Base-by-base conservation (phyloP, 2,797 vertebrate genomes). In the Gymnocypris eckloni region DNA sequence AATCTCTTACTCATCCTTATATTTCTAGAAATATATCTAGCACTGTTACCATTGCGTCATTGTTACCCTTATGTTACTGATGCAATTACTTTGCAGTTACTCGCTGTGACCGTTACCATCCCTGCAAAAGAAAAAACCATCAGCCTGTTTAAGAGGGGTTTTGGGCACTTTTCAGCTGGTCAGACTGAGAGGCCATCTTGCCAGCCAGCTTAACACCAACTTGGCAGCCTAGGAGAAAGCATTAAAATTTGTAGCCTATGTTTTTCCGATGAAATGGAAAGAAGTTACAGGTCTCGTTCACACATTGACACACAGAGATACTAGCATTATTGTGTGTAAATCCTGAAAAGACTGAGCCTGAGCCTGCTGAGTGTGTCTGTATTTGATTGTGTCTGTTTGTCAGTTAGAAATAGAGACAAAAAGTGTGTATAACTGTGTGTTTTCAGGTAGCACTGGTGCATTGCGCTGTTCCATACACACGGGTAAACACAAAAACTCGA, bases 1-100 rank as follows among this genome's bases (percentile, higher is more conserved):
- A 16, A 52, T 83, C 73, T 85, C 70, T 87, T 81, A 84, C 71
- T 84, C 39, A 77, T 66, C 41, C 43, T 33, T 82, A 41, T 71
- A 39, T 45, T 15, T 28, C 16, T 0, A 22, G n/a, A 84, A 52
- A 66, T 66, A 37, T 52, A 52, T 9, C 45, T 18, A 45, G n/a
- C 28, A 52, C 4, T 50, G 6, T 83, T 48, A n/a, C 43, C 43
- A 61, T 75, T 73, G 71, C 12, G 1, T 64, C 70, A 75, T 72
- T 64, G 5, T 48, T 83, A 61, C 41, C 54, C 5, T 75, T 4
- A 50, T n/a, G 12, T 11, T 18, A 83, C 18, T 75, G 16, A 75
- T 22, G 5, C 18, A 54, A 61, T 72, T 82, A 52, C 8, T 54
- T n/a, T 9, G 16, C 25, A 6, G 48, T 52, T 76, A 54, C 2